Conservation (phyloP, 2,888 invertebrate species). For the Cataglyphis cursor region DNA sequence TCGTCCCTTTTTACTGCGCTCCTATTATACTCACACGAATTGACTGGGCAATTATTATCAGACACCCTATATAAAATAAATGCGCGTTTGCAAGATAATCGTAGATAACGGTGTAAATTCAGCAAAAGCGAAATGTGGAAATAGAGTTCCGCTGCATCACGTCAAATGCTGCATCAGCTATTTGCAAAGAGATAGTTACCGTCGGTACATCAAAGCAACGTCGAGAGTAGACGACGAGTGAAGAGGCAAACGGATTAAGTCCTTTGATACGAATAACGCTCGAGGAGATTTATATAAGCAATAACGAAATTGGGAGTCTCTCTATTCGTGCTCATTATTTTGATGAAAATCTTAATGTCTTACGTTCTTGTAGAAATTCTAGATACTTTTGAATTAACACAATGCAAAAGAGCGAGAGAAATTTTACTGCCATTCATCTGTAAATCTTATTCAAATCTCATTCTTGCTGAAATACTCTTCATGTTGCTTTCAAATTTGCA, state of each 20-base stretch:
- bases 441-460: neutral
- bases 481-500: neutral
- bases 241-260: slow-evolving; percentile 21
- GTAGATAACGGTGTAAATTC: slow-evolving; percentile 14
- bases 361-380: neutral
- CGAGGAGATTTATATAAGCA: neutral
- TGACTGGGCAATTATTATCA: too few species aligned
- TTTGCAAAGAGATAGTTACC: slow-evolving; percentile 22
- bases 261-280: slow-evolving; percentile 22
- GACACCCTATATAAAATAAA: neutral
- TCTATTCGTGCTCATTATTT: slow-evolving; percentile 3
- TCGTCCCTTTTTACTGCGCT: too few species aligned
- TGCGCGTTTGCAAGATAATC: slow-evolving; percentile 1
- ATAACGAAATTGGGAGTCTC: slow-evolving; percentile 4
- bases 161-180: neutral
- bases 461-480: too few species aligned
- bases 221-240: slow-evolving; percentile 19
- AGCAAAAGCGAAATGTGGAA: slow-evolving; percentile 8
- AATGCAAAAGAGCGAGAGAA: neutral
- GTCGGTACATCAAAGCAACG: slow-evolving; percentile 31
- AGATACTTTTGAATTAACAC: neutral
- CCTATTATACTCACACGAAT: too few species aligned
- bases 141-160: slow-evolving; percentile 7
- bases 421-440: neutral
- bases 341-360: neutral